Evolutionary conservation across 2,113 vertebrate species (phyloP), one percentile per base, ranked within the genome.

Genomic region (Sminthopsis crassicaudata): DNA sequence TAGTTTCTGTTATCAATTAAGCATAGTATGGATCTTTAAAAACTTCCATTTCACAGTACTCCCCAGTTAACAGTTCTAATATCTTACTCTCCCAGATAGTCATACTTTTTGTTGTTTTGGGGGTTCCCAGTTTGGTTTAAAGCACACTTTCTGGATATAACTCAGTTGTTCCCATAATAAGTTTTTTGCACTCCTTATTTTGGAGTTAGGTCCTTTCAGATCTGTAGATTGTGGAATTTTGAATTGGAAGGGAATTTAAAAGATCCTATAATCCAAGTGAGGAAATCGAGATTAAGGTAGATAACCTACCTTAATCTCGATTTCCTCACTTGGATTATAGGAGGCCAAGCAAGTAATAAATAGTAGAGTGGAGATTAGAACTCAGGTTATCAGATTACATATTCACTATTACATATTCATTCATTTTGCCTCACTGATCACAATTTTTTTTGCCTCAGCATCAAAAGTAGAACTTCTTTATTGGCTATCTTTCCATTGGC

Each of bases 171-270:
- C 48, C 51, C 25, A 26, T 55, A 0, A 0, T 92, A n/a, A 30
- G 19, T 27, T 46, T 67, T 36, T 19, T 92, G 57, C 92, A 93
- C 91, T 92, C 60, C 96, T 92, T 95, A 88, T 95, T 95, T 94
- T 96, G 91, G 53, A 91, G 91, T 92, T 60, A 60, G 90, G 93
- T 94, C 90, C 12, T 93, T 90, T 93, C 89, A 89, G 67, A n/a
- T n/a, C n/a, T 2, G 0, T 91, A 52, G 54, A n/a, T 93, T 94
- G 2, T 22, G 90, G 67, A 11, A 36, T 67, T 67, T 76, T 76
- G 12, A n/a, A n/a, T 16, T 76, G 60, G 36, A 76, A n/a, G 36
- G 36, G 36, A n/a, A 76, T 3, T n/a, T 76, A n/a, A 14, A 76
- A 16, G 14, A 76, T 76, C 60, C 60, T n/a, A 6, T 76, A 19